Evolutionary conservation across 1,140 invertebrate genomes (phyloP).

Genomic region (Homalodisca vitripennis): DNA sequence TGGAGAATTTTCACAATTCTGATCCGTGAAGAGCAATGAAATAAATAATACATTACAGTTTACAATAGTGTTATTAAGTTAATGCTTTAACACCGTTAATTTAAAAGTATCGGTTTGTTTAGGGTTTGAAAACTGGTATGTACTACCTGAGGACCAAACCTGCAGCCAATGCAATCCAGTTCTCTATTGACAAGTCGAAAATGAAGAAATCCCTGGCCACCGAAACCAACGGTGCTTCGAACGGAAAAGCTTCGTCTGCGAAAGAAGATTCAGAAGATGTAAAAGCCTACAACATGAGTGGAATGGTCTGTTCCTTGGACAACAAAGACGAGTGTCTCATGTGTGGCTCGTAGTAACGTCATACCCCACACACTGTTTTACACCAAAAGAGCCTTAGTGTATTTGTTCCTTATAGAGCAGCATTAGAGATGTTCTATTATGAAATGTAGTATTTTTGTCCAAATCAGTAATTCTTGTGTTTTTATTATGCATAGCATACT

Average conservation of each 20-base stretch:
- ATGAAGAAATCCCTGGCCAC: constrained; percentile 50
- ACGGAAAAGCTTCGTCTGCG: constrained; percentile 37
- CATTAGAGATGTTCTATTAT: no score
- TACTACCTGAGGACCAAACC: constrained; percentile 98
- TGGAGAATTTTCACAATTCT: no score
- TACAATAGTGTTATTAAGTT: no score
- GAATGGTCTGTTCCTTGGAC: constrained; percentile 81
- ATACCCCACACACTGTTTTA: neutral
- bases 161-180: constrained; percentile 94
- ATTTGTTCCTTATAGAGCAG: no score
- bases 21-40: no score
- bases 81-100: no score
- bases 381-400: no score
- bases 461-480: no score
- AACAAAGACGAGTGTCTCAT: constrained; percentile 91
- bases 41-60: no score
- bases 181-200: constrained; percentile 94
- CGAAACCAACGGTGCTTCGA: constrained; percentile 31
- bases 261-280: constrained; percentile 36
- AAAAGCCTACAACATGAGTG: constrained; percentile 60
- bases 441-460: no score
- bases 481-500: no score
- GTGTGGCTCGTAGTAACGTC: constrained; percentile 60
- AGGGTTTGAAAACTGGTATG: constrained; percentile 98
- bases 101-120: no score